phyloP scores from a whole-genome alignment of 2,113 vertebrate genomes.

The Bos javanicus region DNA sequence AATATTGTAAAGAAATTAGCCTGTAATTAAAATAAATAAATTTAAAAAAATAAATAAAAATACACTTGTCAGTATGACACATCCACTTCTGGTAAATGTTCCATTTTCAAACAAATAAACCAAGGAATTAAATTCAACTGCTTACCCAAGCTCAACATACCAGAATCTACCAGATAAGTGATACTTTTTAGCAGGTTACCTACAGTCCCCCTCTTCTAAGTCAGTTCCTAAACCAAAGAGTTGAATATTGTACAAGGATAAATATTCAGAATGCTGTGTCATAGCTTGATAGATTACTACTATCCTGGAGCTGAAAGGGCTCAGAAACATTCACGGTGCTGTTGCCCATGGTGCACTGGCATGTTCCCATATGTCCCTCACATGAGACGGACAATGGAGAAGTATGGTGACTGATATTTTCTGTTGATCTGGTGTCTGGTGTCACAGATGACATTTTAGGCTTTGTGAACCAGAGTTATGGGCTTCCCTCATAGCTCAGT shows the following conservation, averaged over 20 bases:
- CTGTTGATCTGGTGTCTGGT: not conserved
- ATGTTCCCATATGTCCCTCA: not conserved
- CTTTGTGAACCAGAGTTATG: not conserved
- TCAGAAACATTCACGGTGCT: not conserved
- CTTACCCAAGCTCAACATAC: not conserved
- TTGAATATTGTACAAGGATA: not conserved
- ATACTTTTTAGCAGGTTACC: not conserved
- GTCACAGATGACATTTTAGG: not conserved
- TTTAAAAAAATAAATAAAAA: no score
- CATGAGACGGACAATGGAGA: not conserved
- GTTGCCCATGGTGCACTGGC: not conserved
- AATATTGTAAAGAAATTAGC: no score
- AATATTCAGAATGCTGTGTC: not conserved
- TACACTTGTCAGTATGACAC: not conserved
- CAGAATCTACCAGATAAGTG: not conserved
- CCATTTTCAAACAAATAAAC: constrained; percentile 46
- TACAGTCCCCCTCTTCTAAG: not conserved
- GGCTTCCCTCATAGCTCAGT: not conserved
- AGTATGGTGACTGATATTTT: not conserved
- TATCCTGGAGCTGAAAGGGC: not conserved
- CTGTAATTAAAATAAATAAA: no score
- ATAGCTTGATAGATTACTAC: not conserved
- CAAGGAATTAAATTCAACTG: constrained; percentile 20
- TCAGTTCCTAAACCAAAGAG: not conserved
- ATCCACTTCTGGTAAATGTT: not conserved